Base-by-base conservation (phyloP, 2,797 vertebrate species). In the Diplodus puntazzo region DNA sequence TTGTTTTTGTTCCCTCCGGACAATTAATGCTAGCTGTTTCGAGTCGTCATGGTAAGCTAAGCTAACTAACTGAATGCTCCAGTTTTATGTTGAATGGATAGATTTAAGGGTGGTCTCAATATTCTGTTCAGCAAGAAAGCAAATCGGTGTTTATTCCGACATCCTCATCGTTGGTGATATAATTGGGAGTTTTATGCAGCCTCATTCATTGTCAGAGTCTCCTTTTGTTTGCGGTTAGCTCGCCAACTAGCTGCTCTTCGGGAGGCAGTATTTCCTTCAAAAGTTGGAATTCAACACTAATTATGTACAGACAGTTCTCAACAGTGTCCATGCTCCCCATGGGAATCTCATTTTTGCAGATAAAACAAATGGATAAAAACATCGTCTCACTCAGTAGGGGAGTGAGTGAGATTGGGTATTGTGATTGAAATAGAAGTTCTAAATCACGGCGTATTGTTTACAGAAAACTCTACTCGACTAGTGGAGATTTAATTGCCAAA, bases 401-500 rank as follows among this genome's bases (percentile, higher is more conserved):
- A 48, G 12, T 4, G 23, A 16, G 21, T 14, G 54, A 69, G 27
- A 49, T 42, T 25, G 30, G 16, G 25, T 17, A 18, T 52, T 43
- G 72, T 30, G 53, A 86, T 81, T 81, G 49, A 73, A 71, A 65
- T 20, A 48, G 53, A 65, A 77, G 77, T 62, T 54, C 48, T 48
- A 46, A 73, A 69, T 73, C 11, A 11, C 34, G 21, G 16, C 5
- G 18, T 58, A 20, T 54, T 55, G 70, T 55, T 55, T 30, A 57
- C 21, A 49, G 39, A 66, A 54, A 73, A 63, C 17, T 58, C 52
- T 17, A 23, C 59, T 68, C n/a, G 66, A 70, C 63, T 39, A 13
- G 57, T 46, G 49, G 67, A 63, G 65, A 73, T 80, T 78, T 74
- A 84, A 82, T 86, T 74, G 54, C 60, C 42, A 18, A 69, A 66